Base-by-base conservation (phyloP, 2,888 invertebrate genomes). In the Hofmannophila pseudospretella region DNA sequence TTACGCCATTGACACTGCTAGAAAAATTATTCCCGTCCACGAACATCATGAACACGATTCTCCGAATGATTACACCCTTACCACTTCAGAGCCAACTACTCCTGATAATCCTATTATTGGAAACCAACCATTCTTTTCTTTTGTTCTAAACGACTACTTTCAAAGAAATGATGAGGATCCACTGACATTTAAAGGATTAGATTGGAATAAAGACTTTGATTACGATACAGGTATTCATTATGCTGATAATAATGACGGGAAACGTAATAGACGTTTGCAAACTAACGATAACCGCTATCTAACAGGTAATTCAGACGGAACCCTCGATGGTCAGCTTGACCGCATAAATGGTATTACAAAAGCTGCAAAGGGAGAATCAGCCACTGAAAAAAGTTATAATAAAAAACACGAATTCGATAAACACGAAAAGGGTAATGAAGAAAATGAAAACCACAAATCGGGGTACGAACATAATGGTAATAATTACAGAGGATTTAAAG, bases 111-210 rank as follows among this genome's bases (percentile, higher is more conserved):
- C 80, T 3, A 54, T 72, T 22, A 47, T 38, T 30, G 77, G 69
- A 7, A 59, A 80, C 38, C 62, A 62, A 36, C 77, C 80, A 1
- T 81, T 80, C 44, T 70, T 79, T 38, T 78, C 80, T 1, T 77
- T 65, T 44, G 65, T 74, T 20, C 45, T 82, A 7, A 74, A 73
- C 37, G 78, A 82, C 51, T 78, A 81, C 49, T 71, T 54, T 39
- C 72, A 79, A 42, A 74, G 58, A 44, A 67, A 54, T 12, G 67
- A 70, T 19, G 72, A 76, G 2, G 81, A 84, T 48, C 63, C 70
- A 8, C 38, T 77, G 8, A 38, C 51, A 22, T 76, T 78, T 31
- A 78, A 69, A 54, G 77, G 67, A 9, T 44, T 72, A 12, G 54
- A 72, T 41, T 76, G 72, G 75, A 67, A 51, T 26, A 68, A 54